Conservation (phyloP, 2,888 invertebrate species). For the Nephrotoma guestfalica region DNA sequence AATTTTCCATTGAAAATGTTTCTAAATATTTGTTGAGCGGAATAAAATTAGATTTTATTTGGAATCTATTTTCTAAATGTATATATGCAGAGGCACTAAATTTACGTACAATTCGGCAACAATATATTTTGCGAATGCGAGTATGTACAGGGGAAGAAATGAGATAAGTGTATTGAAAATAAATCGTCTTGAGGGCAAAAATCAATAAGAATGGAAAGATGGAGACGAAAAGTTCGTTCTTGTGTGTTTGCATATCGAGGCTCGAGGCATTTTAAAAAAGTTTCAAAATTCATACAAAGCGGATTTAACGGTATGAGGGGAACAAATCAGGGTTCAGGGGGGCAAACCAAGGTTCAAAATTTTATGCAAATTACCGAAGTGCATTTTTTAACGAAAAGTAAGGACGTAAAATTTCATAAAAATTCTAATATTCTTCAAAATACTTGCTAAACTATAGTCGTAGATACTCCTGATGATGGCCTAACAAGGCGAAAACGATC, state of each 20-base stretch:
- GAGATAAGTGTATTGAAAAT: background rate
- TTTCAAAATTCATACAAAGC: too few relatives aligned
- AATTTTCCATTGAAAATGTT: background rate
- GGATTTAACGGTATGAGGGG: too few relatives aligned
- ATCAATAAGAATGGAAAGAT: background rate
- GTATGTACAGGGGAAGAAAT: background rate
- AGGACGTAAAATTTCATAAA: too few relatives aligned
- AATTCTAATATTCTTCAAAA: too few relatives aligned
- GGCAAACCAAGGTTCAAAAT: too few relatives aligned
- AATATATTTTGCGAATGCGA: background rate
- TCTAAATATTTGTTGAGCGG: background rate
- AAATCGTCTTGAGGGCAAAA: background rate
- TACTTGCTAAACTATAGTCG: too few relatives aligned
- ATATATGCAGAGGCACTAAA: background rate
- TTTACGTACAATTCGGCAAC: background rate
- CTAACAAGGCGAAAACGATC: too few relatives aligned
- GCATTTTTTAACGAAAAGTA: too few relatives aligned
- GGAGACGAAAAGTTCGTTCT: background rate
- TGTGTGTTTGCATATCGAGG: background rate
- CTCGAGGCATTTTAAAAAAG: background rate
- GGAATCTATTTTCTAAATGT: background rate
- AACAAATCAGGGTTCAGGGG: too few relatives aligned
- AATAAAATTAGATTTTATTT: background rate
- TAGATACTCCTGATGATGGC: too few relatives aligned
- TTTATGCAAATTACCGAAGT: too few relatives aligned